A percentile compares a stretch with the other conserved stretches of the same genome.
Conservation (phyloP, 2,113 vertebrate genomes). For the Sterrhoptilus dennistouni region DNA sequence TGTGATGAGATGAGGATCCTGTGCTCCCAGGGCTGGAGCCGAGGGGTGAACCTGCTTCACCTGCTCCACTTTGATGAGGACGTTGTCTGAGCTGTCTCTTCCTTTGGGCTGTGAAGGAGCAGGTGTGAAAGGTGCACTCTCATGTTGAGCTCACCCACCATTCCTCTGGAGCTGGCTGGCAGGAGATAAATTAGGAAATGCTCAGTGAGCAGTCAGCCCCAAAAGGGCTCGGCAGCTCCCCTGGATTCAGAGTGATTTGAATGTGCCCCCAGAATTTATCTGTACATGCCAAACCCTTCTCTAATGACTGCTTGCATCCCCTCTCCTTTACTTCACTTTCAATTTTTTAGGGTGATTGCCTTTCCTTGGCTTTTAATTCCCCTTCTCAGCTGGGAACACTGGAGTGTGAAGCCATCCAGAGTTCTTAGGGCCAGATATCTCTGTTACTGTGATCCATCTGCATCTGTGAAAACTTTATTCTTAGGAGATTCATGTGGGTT, state of each 20-base stretch:
- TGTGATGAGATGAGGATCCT: neutral
- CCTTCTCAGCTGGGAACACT: neutral
- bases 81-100: neutral
- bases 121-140: neutral
- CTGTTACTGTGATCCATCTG: neutral
- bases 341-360: neutral
- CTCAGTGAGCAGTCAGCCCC: neutral
- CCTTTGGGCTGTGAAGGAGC: neutral
- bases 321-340: neutral
- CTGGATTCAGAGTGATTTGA: neutral
- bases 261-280: neutral
- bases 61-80: neutral
- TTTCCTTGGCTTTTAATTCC: neutral
- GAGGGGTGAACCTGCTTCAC: neutral
- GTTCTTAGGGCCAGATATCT: neutral
- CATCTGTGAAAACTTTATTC: neutral
- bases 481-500: neutral
- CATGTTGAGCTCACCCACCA: fast-evolving
- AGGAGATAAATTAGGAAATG: neutral
- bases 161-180: neutral
- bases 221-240: neutral
- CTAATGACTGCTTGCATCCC: neutral
- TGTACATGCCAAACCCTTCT: neutral
- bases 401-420: neutral
- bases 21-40: neutral